A percentile compares a stretch with the other conserved stretches of the same genome.
Conservation (phyloP, 2,797 vertebrate genomes). For the Coluber constrictor region DNA sequence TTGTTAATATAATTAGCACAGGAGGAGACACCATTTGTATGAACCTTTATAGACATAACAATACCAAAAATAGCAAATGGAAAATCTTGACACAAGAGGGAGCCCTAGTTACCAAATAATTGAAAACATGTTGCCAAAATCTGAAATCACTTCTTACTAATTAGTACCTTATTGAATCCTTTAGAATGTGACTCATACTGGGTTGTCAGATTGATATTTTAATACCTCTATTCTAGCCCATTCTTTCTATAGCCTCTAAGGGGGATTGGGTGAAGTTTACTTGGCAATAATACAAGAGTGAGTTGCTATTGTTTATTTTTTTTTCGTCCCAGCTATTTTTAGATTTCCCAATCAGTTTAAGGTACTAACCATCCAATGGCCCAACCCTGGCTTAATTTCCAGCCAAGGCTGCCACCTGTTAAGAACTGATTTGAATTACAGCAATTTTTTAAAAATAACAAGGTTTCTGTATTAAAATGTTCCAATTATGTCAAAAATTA, state of each 20-base stretch:
- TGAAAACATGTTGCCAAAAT: neutral
- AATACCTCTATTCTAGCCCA: neutral
- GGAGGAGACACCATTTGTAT: neutral
- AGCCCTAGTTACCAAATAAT: conserved; percentile 51
- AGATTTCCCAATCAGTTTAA: neutral
- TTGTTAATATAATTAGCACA: neutral
- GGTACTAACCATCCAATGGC: neutral
- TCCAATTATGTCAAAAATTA: neutral
- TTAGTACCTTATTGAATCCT: neutral
- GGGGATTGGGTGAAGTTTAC: neutral
- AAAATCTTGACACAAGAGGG: conserved; percentile 64
- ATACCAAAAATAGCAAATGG: neutral
- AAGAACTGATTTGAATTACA: neutral
- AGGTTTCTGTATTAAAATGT: neutral
- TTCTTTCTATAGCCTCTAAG: neutral
- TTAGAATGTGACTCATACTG: neutral
- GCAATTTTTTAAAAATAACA: neutral
- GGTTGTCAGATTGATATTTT: neutral
- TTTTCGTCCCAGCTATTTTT: neutral
- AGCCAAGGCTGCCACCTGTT: neutral
- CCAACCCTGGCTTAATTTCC: neutral
- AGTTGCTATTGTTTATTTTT: neutral
- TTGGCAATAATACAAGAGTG: neutral
- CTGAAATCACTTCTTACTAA: neutral
- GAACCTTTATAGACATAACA: neutral